Base-by-base conservation (phyloP, 1,140 invertebrate genomes). In the Papilio polytes region DNA sequence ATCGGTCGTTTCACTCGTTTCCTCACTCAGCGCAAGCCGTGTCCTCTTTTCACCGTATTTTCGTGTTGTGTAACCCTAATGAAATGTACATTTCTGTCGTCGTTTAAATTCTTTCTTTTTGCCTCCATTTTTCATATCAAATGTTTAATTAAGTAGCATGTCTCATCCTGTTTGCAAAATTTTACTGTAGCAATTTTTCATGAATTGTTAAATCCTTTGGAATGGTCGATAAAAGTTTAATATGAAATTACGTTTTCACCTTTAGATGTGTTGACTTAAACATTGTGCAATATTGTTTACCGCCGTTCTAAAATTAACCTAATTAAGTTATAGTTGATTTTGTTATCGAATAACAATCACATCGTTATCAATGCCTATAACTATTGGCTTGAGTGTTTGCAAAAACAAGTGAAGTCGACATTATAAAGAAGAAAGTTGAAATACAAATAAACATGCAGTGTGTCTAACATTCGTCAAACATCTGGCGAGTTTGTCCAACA, bases 21-120 rank as follows among this genome's bases (percentile, higher is more conserved):
- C 66, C 48, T 78, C 77, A 22, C 26, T 78, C 53, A 66, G 26
- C 63, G 63, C 63, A 31, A 15, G 63, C 15, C 77, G 77, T 63
- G 77, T 41, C 77, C 77, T 78, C 77, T 63, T 78, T 78, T 63
- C 77, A 26, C 18, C 77, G 77, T 78, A 78, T 78, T 78, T 78
- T 78, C n/a, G 77, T 66, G 59, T 78, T 78, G 59, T 66, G 59
- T 66, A 78, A 78, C 56, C 56, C 56, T 20, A 63, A 78, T 56
- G 53, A 78, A 78, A 66, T 66, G 56, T 36, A 22, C 56, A 22
- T 78, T 78, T 78, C n/a, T 63, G 53, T 78, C 53, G 26, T 36
- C 74, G 46, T 18, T 51, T 76, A 18, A 76, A 76, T 78, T 56
- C 48, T 76, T 76, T 51, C 22, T 53, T 56, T 20, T 41, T 76